Evolutionary conservation across 2,888 invertebrate genomes (phyloP), one percentile per base, ranked within the genome.

Genomic region (Philopedon plagiatum): DNA sequence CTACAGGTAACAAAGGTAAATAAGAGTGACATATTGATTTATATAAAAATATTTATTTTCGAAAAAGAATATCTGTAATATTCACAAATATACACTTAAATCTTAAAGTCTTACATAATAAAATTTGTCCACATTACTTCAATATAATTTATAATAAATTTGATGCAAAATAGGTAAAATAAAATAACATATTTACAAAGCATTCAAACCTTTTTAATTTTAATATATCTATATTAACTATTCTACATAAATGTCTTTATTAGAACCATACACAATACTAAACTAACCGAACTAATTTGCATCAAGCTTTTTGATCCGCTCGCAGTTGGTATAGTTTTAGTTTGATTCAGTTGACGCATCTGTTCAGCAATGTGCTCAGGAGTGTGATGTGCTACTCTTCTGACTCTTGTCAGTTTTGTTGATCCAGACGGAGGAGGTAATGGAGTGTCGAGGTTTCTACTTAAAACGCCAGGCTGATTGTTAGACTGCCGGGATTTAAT

Each of bases 331-430:
- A 9, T 29, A 29, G 13, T 54, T 34, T 15, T 57, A 1, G 37
- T 23, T 19, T 32, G 23, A 13, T 54, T 54, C 18, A 18, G 1
- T 54, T 54, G 51, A 21, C 32, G 2, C 61, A 61, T 44, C 60
- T 81, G 81, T 68, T 80, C 75, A 15, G 78, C 78, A 51, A 79
- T 81, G 72, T 79, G 82, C 71, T 83, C 81, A 4, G 80, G 79
- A 23, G 81, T 82, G 63, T 82, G 82, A 76, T 85, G 84, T 5
- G 84, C 83, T 49, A 71, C 79, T 65, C 85, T 78, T 78, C 79
- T 81, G n/a, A 73, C 54, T 60, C 73, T 69, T 26, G 39, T 86
- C 61, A 89, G 78, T 78, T 86, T 86, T 11, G 89, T 88, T 5
- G 83, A 77, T 75, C 80, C 79, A 26, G 77, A 75, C 56, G 73